phyloP scores from a whole-genome alignment of 2,113 vertebrate genomes.

The Tyrannus savana region DNA sequence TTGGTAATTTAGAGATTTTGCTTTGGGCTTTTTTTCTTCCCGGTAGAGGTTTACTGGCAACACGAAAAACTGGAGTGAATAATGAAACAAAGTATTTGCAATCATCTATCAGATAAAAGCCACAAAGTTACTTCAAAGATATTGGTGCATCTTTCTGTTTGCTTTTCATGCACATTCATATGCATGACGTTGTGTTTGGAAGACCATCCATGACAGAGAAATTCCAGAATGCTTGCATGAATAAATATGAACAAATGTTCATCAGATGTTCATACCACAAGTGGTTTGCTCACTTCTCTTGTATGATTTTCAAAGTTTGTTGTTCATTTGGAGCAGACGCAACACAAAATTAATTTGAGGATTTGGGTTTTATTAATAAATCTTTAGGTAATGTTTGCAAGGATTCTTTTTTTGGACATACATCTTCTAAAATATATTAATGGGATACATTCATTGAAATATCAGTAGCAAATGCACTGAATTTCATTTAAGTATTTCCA shows the following conservation, averaged over 20 bases:
- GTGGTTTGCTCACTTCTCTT: background rate
- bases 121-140: slow-evolving; percentile 2
- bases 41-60: background rate
- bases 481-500: background rate
- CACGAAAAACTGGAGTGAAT: background rate
- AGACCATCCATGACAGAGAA: background rate
- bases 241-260: slow-evolving; percentile 48
- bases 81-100: background rate
- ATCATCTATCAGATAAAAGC: background rate
- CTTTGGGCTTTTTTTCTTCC: background rate
- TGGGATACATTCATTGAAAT: background rate
- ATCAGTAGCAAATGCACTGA: background rate
- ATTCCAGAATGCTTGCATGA: slow-evolving; percentile 10
- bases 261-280: slow-evolving; percentile 42
- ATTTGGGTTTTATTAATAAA: background rate
- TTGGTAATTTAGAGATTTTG: background rate
- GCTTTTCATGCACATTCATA: slow-evolving; percentile 1
- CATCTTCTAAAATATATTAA: background rate
- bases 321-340: background rate
- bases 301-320: background rate
- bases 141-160: slow-evolving; percentile 14
- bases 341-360: background rate
- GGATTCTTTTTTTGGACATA: background rate
- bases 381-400: background rate
- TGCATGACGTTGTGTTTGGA: slow-evolving; percentile 16